These are phyloP conservation scores for Ditula angustiorana DNA, from an alignment of 2,888 invertebrate species.

Conservation along the genomic window DNA sequence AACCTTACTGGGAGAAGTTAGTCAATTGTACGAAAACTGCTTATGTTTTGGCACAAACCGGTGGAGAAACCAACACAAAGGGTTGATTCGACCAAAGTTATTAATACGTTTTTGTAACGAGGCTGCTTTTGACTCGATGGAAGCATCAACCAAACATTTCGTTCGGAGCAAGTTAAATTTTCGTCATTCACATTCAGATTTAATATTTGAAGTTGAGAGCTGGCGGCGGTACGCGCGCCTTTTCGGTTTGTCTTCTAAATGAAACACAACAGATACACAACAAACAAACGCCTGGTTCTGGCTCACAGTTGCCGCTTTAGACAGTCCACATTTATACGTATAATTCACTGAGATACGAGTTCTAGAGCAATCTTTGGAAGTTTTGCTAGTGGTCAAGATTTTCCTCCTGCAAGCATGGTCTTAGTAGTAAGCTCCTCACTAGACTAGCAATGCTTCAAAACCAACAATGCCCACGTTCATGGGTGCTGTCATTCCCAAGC, in stretches of 20 bases:
- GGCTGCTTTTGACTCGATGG: neutral
- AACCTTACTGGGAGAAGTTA: neutral
- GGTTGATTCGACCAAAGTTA: neutral
- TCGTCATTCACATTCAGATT: neutral
- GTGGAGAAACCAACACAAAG: neutral
- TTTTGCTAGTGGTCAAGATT: neutral
- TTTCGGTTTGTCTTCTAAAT: slow-evolving; percentile 12
- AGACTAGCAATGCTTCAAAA: too few species aligned
- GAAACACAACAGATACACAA: slow-evolving; percentile 23
- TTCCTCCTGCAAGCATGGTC: too few species aligned
- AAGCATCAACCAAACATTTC: neutral
- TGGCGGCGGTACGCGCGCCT: neutral
- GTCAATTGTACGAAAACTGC: neutral
- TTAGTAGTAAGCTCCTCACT: too few species aligned
- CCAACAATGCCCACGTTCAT: too few species aligned
- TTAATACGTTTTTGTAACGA: slow-evolving; percentile 1
- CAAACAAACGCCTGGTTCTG: neutral
- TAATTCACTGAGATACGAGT: slow-evolving; percentile 9
- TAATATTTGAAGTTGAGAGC: slow-evolving; percentile 19
- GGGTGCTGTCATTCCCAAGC: too few species aligned
- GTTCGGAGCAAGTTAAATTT: slow-evolving; percentile 1
- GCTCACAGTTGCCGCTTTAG: slow-evolving; percentile 5
- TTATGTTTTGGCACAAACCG: neutral
- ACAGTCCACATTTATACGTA: slow-evolving; percentile 1
- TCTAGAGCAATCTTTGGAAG: neutral